Conservation (phyloP, 2,888 invertebrate species). For the Lycaena phlaeas region DNA sequence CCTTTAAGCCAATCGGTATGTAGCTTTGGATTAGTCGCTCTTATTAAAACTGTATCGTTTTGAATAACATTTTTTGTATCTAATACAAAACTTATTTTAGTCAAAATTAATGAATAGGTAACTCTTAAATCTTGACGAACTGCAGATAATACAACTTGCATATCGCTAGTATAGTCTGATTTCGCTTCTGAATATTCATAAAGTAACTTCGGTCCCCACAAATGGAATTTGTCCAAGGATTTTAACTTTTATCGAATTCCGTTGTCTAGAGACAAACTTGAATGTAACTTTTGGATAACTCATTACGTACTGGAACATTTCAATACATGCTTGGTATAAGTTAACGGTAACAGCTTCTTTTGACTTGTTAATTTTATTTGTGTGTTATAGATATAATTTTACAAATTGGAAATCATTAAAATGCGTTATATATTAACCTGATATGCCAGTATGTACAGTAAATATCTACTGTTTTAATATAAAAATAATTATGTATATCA, state of each 20-base stretch:
- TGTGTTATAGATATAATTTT: no score
- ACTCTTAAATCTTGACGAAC: not conserved
- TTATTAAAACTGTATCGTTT: no score
- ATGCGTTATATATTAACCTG: no score
- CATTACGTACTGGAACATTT: constrained; percentile 1
- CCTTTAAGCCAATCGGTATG: no score
- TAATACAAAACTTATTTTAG: no score
- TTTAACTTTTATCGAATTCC: constrained; percentile 6
- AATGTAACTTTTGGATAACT: constrained; percentile 5
- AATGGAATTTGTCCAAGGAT: constrained; percentile 7
- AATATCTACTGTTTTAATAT: no score
- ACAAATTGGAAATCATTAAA: no score
- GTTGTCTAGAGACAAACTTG: constrained; percentile 4
- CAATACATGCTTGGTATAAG: not conserved
- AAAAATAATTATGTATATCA: no score
- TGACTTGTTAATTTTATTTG: constrained; percentile 7
- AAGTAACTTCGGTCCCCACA: constrained; percentile 1
- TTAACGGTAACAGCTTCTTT: constrained; percentile 1
- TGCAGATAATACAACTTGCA: constrained; percentile 3
- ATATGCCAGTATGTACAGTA: no score
- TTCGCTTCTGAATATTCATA: not conserved
- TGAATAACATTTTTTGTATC: no score
- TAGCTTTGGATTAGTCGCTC: no score
- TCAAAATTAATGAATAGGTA: no score
- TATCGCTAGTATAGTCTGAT: not conserved